Evolutionary conservation across 2,888 invertebrate genomes (phyloP).

Genomic region (Acronicta leporina): DNA sequence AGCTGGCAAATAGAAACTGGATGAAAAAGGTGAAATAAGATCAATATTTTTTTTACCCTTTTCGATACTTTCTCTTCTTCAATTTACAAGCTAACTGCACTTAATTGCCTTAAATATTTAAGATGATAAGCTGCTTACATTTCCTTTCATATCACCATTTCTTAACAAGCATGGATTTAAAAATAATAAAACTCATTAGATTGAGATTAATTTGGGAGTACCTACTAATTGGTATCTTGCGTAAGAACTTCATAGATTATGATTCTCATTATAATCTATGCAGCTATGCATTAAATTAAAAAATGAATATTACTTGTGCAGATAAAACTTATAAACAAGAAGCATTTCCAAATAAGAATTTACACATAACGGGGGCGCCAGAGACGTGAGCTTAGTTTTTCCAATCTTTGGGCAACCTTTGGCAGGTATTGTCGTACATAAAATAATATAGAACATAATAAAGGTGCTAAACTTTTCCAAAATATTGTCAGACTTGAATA

Average conservation of each 20-base stretch:
- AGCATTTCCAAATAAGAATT: slow-evolving; percentile 33
- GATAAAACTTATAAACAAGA: slow-evolving; percentile 36
- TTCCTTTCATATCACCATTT: not conserved
- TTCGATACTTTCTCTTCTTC: not conserved
- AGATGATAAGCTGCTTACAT: too few relatives aligned
- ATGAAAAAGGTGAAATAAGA: too few relatives aligned
- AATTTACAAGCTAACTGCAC: slow-evolving; percentile 33
- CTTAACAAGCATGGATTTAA: slow-evolving; percentile 7
- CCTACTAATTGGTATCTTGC: not conserved
- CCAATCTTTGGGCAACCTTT: too few relatives aligned
- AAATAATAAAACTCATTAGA: slow-evolving; percentile 36
- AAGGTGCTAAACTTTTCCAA: too few relatives aligned
- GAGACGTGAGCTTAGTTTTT: not conserved
- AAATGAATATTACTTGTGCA: slow-evolving; percentile 39
- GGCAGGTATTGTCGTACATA: too few relatives aligned
- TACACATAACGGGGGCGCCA: slow-evolving; percentile 21
- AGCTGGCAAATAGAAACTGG: too few relatives aligned
- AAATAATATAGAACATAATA: too few relatives aligned
- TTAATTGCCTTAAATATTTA: slow-evolving; percentile 21
- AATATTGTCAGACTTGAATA: too few relatives aligned
- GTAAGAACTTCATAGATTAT: too few relatives aligned
- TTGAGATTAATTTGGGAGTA: slow-evolving; percentile 3
- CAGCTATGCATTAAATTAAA: not conserved
- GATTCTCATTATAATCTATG: too few relatives aligned
- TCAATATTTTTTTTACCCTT: not conserved